Conservation (phyloP, 2,797 vertebrate species). For the Enteromius viviparus region DNA sequence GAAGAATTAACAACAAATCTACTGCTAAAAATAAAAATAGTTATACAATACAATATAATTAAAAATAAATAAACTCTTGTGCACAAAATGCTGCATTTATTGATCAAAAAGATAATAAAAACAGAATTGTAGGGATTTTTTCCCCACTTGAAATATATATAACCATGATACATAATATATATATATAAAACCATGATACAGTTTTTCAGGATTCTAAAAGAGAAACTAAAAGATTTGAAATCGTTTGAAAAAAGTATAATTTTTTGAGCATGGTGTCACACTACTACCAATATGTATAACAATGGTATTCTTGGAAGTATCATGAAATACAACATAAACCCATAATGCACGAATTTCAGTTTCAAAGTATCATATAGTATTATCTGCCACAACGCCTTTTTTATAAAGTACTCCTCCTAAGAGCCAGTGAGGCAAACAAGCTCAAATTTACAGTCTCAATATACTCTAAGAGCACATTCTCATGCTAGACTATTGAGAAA, state of each 20-base stretch:
- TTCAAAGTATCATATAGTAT: neutral
- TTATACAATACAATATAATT: neutral
- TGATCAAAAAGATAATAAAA: neutral
- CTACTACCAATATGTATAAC: neutral
- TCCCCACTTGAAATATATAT: neutral
- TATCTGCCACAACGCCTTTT: neutral
- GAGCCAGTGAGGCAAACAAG: neutral
- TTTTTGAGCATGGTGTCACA: neutral
- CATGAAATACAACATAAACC: neutral
- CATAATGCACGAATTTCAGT: neutral
- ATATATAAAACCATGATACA: neutral
- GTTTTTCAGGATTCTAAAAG: neutral
- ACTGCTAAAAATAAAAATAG: neutral
- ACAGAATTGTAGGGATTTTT: neutral
- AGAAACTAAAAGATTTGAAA: neutral
- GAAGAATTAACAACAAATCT: neutral
- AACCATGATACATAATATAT: no score
- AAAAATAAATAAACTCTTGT: no score
- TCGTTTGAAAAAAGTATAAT: neutral
- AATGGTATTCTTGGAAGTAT: neutral
- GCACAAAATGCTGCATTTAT: neutral
- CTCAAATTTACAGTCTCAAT: neutral
- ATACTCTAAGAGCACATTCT: constrained; percentile 71
- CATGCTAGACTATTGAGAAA: constrained; percentile 76
- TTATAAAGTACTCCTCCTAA: neutral